Base-by-base conservation (phyloP, 2,113 vertebrate genomes). In the Erythrocercus mccallii region DNA sequence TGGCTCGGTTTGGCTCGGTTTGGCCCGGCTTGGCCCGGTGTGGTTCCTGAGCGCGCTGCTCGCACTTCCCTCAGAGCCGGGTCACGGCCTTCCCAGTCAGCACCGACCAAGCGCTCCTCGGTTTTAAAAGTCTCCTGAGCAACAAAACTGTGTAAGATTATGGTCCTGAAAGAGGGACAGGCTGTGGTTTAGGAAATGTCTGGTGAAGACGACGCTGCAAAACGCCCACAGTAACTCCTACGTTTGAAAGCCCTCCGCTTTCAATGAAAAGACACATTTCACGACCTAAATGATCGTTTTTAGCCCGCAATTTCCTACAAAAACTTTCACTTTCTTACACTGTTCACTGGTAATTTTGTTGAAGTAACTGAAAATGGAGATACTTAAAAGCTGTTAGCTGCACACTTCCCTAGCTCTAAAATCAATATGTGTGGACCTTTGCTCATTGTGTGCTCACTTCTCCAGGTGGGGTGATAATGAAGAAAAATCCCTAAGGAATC, bases 341-440 rank as follows among this genome's bases (percentile, higher is more conserved):
- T 77, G 78, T 72, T 92, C 92, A 54, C 71, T 79, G 84, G 95
- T 96, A 95, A 97, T 97, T 97, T 97, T 95, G 95, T 97, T 95
- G 96, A 92, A 96, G 94, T 84, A 94, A 95, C 95, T 94, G 96
- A 96, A 97, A 97, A 95, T 96, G 94, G 96, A 95, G 96, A 96
- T 94, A 90, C 95, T 96, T 97, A 92, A 93, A 92, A 92, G 96
- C 95, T 92, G 94, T 97, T 95, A 96, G 93, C 86, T 21, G 68
- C 95, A 51, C 85, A 40, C 90, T 95, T 96, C 64, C 92, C 76
- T 60, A 9, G 88, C 92, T 89, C 61, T 92, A 91, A 97, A 95
- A 97, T 97, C 97, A 91, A 90, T 96, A 93, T 2, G 35, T 79
- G 78, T 42, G 77, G 94, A 86, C 94, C 81, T 93, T 81, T 73